phyloP scores from a whole-genome alignment of 2,113 vertebrate genomes.

The Chloebia gouldiae region DNA sequence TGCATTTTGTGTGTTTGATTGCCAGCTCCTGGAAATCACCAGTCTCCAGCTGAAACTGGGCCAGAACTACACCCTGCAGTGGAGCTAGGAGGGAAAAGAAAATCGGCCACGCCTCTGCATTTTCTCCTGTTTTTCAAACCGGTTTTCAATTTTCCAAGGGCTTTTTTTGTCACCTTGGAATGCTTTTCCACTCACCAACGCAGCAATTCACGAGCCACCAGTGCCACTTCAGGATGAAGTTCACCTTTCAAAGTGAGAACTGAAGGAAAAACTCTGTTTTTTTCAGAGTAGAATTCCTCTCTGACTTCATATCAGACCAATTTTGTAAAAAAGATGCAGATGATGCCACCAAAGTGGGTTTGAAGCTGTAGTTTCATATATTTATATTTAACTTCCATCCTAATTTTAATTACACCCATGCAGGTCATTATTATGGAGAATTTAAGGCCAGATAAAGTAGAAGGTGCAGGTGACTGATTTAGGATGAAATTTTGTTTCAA shows the following conservation, averaged over 20 bases:
- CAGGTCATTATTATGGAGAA: neutral
- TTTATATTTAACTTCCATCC: neutral
- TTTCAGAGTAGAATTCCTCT: neutral
- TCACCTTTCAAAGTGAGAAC: neutral
- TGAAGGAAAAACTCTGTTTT: neutral
- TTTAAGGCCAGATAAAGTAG: neutral
- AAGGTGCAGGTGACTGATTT: neutral
- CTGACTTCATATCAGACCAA: rapidly evolving
- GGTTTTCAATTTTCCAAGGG: neutral
- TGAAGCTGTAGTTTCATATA: neutral
- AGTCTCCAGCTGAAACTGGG: constrained; percentile 18
- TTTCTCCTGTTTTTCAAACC: rapidly evolving
- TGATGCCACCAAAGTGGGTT: neutral
- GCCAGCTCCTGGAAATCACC: constrained; percentile 46
- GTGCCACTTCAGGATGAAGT: rapidly evolving
- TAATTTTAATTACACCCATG: neutral
- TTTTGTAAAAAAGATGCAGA: neutral
- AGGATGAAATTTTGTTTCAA: neutral
- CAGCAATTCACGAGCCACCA: rapidly evolving
- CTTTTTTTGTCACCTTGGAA: neutral
- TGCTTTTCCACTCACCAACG: neutral
- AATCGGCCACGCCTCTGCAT: rapidly evolving
- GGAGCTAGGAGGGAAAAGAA: neutral
- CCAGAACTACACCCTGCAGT: constrained; percentile 40
- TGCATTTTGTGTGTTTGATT: neutral